These are phyloP conservation scores for Andrena cerasifolii DNA, from an alignment of 1,140 invertebrate genomes.

Conservation along the genomic window DNA sequence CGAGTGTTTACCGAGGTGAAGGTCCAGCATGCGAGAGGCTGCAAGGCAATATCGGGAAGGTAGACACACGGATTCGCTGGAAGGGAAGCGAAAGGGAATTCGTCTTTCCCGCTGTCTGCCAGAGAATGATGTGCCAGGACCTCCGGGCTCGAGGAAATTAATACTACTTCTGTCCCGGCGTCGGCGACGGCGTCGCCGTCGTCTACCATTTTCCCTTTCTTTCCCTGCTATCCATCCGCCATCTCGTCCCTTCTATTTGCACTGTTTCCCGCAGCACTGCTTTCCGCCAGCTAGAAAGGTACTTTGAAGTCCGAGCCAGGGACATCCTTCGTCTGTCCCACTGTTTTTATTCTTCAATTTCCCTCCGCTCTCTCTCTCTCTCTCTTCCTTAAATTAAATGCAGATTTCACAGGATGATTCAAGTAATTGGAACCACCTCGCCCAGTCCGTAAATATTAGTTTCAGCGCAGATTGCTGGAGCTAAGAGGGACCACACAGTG, in stretches of 20 bases:
- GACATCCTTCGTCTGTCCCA: slow-evolving; percentile 18
- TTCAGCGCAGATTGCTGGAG: too few species aligned
- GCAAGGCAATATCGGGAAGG: slow-evolving; percentile 36
- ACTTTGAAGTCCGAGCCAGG: slow-evolving; percentile 64
- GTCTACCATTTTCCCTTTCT: slow-evolving; percentile 52
- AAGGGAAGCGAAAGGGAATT: slow-evolving; percentile 41
- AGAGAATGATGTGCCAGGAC: slow-evolving; percentile 65
- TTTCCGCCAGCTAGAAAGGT: slow-evolving; percentile 50
- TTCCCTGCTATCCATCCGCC: slow-evolving; percentile 23
- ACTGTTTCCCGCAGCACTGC: slow-evolving; percentile 49
- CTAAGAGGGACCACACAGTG: too few species aligned
- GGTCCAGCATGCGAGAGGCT: slow-evolving; percentile 6
- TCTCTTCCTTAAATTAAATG: neutral
- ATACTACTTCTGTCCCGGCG: slow-evolving; percentile 73
- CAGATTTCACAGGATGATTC: too few species aligned
- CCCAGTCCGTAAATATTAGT: too few species aligned
- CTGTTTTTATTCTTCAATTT: slow-evolving; percentile 1
- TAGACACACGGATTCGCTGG: neutral
- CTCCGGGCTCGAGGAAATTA: slow-evolving; percentile 69
- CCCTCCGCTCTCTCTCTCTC: neutral
- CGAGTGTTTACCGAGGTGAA: neutral
- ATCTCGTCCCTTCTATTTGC: slow-evolving; percentile 62
- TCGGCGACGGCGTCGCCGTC: too few species aligned
- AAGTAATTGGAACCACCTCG: neutral
- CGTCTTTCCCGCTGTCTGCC: slow-evolving; percentile 48